A percentile compares a stretch with the other conserved stretches of the same genome.
Evolutionary conservation across 2,888 invertebrate species (phyloP).

Genomic region (Keiferia lycopersicella): DNA sequence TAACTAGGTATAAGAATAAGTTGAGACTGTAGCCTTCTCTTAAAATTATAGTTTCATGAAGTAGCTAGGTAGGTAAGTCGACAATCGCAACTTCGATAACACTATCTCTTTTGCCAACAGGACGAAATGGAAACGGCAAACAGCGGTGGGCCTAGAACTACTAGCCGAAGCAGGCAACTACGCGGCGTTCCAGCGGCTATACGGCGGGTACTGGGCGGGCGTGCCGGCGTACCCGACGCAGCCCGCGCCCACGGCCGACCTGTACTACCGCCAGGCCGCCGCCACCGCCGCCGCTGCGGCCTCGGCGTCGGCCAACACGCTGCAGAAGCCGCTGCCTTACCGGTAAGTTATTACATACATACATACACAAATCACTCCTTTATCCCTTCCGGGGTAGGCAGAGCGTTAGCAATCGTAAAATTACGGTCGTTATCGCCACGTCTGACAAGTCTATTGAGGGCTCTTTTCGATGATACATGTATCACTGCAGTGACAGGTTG

Average conservation of each 20-base stretch:
- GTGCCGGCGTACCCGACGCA: conserved; percentile 86
- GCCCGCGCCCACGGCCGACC: conserved; percentile 86
- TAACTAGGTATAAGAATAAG: no score
- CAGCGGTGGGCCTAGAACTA: conserved; percentile 97
- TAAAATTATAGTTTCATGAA: no score
- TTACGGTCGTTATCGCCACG: no score
- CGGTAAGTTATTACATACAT: conserved; percentile 74
- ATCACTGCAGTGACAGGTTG: no score
- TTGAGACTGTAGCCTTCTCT: no score
- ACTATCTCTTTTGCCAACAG: conserved; percentile 73
- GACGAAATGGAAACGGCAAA: conserved; percentile 99
- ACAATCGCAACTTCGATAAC: background rate
- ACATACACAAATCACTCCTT: no score
- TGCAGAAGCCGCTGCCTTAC: conserved; percentile 95
- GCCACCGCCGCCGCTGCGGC: conserved; percentile 85
- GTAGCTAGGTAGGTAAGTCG: no score
- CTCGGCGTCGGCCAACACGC: conserved; percentile 83
- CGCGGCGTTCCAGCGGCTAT: conserved; percentile 98
- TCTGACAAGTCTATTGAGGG: no score
- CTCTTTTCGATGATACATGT: no score
- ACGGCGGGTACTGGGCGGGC: conserved; percentile 88
- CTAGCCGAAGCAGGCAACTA: conserved; percentile 98
- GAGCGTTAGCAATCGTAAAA: no score
- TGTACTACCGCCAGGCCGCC: conserved; percentile 91
- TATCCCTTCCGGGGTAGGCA: no score